A percentile compares a stretch with the other conserved stretches of the same genome.
Evolutionary conservation across 2,888 invertebrate species (phyloP).

Genomic region (Platycheirus albimanus): DNA sequence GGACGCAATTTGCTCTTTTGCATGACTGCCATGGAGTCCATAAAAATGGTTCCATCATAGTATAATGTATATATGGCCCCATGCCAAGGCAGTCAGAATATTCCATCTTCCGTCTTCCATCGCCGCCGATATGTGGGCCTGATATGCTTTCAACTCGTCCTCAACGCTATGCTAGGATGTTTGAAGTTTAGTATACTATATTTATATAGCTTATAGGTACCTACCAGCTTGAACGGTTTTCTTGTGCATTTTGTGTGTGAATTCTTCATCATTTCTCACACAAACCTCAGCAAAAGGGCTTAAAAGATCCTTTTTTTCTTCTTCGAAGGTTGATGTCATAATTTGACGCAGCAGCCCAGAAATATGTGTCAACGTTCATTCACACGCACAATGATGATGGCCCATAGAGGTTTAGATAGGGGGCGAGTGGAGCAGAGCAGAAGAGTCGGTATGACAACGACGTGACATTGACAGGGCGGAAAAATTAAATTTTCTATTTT

Average conservation of each 20-base stretch:
- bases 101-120: slow-evolving; percentile 1
- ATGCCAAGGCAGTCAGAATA: slow-evolving; percentile 16
- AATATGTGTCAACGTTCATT: slow-evolving; percentile 67
- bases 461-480: slow-evolving; percentile 73
- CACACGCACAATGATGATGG: slow-evolving; percentile 16
- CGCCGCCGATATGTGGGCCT: not conserved
- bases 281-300: slow-evolving; percentile 43
- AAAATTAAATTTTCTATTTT: slow-evolving; percentile 70
- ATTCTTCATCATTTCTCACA: slow-evolving; percentile 25
- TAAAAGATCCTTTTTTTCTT: slow-evolving; percentile 34
- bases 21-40: slow-evolving; percentile 64
- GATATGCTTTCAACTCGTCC: too few relatives aligned
- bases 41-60: slow-evolving; percentile 59
- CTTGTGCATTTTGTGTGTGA: slow-evolving; percentile 50
- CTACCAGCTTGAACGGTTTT: slow-evolving; percentile 34
- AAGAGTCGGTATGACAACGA: slow-evolving; percentile 60
- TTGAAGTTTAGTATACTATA: too few relatives aligned
- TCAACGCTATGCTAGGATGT: too few relatives aligned
- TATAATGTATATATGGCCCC: slow-evolving; percentile 22
- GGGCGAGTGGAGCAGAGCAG: too few relatives aligned
- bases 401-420: not conserved
- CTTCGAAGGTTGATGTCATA: slow-evolving; percentile 70
- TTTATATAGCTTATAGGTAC: too few relatives aligned
- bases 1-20: slow-evolving; percentile 73
- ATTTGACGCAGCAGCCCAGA: slow-evolving; percentile 65